These are phyloP conservation scores for Hyposoter didymator DNA, from an alignment of 2,888 invertebrate species.

Conservation along the genomic window DNA sequence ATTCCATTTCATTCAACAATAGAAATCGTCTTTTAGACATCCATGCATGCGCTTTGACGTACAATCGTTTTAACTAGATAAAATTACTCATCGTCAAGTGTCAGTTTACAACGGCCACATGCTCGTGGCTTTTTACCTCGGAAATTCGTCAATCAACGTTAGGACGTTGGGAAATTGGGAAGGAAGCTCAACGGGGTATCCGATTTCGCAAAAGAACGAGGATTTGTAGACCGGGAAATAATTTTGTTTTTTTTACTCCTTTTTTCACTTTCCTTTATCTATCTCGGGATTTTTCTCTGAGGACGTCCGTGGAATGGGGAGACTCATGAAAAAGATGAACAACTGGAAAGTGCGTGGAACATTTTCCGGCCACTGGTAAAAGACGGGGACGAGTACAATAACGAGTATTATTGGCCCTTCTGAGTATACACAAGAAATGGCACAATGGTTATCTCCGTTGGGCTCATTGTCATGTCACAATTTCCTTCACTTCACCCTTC, in stretches of 20 bases:
- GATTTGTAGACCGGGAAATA: conserved; percentile 12
- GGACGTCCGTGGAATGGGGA: conserved; percentile 65
- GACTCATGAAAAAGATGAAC: conserved; percentile 58
- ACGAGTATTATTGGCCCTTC: conserved; percentile 51
- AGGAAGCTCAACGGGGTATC: conserved; percentile 15
- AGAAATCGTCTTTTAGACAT: background rate
- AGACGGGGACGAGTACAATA: conserved; percentile 70
- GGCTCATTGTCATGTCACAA: conserved; percentile 72
- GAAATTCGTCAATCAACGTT: conserved; percentile 33
- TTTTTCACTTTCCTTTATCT: conserved; percentile 24
- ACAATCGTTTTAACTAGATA: background rate
- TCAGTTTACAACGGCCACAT: background rate
- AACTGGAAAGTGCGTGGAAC: conserved; percentile 76
- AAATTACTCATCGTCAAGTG: conserved; percentile 1
- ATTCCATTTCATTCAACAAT: background rate
- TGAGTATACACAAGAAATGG: conserved; percentile 51
- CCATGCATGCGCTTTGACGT: background rate
- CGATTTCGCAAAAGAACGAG: conserved; percentile 43
- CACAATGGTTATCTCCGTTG: conserved; percentile 74
- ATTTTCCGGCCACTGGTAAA: conserved; percentile 72
- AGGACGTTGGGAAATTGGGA: conserved; percentile 6
- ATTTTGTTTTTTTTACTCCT: conserved; percentile 5
- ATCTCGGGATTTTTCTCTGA: conserved; percentile 3
- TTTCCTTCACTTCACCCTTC: conserved; percentile 65
- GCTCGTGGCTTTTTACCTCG: background rate